Evolutionary conservation across 2,888 invertebrate species (phyloP).

Genomic region (Steinernema carpocapsae): DNA sequence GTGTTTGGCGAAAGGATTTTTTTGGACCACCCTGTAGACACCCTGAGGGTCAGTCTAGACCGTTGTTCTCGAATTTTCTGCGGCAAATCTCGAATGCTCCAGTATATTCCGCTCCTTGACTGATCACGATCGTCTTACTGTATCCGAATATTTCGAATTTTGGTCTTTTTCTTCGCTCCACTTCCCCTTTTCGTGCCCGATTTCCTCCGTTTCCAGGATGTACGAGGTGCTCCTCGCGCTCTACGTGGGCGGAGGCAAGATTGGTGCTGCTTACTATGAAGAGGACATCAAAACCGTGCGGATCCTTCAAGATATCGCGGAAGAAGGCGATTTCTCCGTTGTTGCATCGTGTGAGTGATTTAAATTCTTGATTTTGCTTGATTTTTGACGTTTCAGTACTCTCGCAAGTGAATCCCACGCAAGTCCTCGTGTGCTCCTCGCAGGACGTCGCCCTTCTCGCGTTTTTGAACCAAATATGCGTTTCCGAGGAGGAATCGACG

Average conservation of each 20-base stretch:
- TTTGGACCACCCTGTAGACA: too few relatives aligned
- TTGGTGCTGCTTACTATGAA: slow-evolving; percentile 53
- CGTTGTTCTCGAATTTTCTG: too few relatives aligned
- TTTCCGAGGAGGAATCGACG: neutral
- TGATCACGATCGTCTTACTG: too few relatives aligned
- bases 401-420: slow-evolving; percentile 54
- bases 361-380: slow-evolving; percentile 19
- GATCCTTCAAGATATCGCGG: slow-evolving; percentile 55
- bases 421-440: slow-evolving; percentile 52
- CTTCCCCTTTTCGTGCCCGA: too few relatives aligned
- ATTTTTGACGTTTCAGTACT: slow-evolving; percentile 53
- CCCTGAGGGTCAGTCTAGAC: too few relatives aligned
- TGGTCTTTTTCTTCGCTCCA: too few relatives aligned
- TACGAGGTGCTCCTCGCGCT: slow-evolving; percentile 10
- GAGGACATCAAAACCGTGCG: slow-evolving; percentile 45
- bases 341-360: slow-evolving; percentile 48
- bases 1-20: too few relatives aligned
- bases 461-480: slow-evolving; percentile 43
- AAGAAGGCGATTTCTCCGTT: slow-evolving; percentile 52
- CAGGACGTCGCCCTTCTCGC: slow-evolving; percentile 55
- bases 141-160: too few relatives aligned
- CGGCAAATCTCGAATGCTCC: too few relatives aligned
- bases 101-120: too few relatives aligned
- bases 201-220: neutral
- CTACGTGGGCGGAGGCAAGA: slow-evolving; percentile 18